Evolutionary conservation across 2,113 vertebrate species (phyloP).

Genomic region (Chiloscyllium plagiosum): DNA sequence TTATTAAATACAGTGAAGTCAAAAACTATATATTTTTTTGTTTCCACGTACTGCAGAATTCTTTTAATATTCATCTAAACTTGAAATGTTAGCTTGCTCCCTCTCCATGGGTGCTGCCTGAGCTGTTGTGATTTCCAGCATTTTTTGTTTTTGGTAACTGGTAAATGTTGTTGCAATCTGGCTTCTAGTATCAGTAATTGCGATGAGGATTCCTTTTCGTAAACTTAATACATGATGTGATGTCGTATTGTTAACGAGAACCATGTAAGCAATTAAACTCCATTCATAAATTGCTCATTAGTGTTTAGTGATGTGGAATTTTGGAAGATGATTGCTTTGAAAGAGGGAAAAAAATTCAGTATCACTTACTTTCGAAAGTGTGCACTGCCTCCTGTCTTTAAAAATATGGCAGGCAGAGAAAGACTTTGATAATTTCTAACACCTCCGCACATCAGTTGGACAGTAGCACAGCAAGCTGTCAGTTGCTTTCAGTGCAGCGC

Average conservation of each 20-base stretch:
- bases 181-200: neutral
- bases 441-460: conserved; percentile 45
- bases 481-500: conserved; percentile 44
- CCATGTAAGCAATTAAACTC: neutral
- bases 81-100: too few relatives aligned
- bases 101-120: too few relatives aligned
- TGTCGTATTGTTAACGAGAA: neutral
- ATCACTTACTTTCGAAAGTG: neutral
- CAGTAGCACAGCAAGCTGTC: conserved; percentile 46
- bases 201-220: neutral
- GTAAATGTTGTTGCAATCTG: neutral
- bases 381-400: neutral
- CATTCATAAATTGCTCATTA: neutral
- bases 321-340: neutral
- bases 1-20: neutral
- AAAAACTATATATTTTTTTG: neutral
- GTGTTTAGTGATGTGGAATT: neutral
- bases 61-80: neutral
- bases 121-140: too few relatives aligned
- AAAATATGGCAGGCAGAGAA: neutral
- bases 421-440: conserved; percentile 38
- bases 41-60: neutral
- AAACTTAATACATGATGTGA: neutral
- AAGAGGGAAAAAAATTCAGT: neutral
- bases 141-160: neutral